A percentile compares a stretch with the other conserved stretches of the same genome.
Conservation (phyloP, 2,113 vertebrate species). For the Rhinichthys klamathensis region DNA sequence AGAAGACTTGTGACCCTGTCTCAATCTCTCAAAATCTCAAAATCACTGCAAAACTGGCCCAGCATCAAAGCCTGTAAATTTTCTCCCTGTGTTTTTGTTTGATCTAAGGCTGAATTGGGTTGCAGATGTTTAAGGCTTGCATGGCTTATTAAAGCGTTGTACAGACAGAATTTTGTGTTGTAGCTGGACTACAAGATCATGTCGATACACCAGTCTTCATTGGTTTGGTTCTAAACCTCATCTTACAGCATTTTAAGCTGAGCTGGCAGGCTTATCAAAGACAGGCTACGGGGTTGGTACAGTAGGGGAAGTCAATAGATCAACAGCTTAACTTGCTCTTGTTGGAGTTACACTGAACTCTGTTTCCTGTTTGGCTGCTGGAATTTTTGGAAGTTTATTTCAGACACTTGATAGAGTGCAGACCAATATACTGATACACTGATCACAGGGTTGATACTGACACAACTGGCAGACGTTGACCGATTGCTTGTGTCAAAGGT, state of each 20-base stretch:
- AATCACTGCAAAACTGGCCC: not conserved
- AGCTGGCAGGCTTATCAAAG: constrained; percentile 58
- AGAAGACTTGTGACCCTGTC: not conserved
- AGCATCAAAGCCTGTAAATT: not conserved
- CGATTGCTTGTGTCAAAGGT: not conserved
- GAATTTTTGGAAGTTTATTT: constrained; percentile 21
- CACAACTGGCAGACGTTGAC: not conserved
- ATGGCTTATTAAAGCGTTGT: constrained; percentile 50
- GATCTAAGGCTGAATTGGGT: constrained; percentile 5
- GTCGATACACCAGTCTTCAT: constrained; percentile 50
- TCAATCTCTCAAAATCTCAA: not conserved
- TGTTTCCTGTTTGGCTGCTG: constrained; percentile 3
- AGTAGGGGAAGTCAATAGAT: constrained; percentile 44
- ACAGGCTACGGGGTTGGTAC: constrained; percentile 16
- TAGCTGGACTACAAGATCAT: constrained; percentile 33
- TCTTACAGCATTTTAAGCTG: constrained; percentile 49
- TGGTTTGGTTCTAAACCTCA: constrained; percentile 42
- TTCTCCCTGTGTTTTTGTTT: too few species aligned
- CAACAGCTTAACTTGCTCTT: constrained; percentile 33
- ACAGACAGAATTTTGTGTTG: constrained; percentile 48
- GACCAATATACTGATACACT: constrained; percentile 1
- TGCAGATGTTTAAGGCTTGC: constrained; percentile 47
- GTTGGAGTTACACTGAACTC: constrained; percentile 34
- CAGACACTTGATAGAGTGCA: constrained; percentile 10
- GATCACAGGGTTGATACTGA: not conserved